A percentile compares a stretch with the other conserved stretches of the same genome.
phyloP scores from a whole-genome alignment of 2,888 invertebrate species.

The Lottia gigantea region DNA sequence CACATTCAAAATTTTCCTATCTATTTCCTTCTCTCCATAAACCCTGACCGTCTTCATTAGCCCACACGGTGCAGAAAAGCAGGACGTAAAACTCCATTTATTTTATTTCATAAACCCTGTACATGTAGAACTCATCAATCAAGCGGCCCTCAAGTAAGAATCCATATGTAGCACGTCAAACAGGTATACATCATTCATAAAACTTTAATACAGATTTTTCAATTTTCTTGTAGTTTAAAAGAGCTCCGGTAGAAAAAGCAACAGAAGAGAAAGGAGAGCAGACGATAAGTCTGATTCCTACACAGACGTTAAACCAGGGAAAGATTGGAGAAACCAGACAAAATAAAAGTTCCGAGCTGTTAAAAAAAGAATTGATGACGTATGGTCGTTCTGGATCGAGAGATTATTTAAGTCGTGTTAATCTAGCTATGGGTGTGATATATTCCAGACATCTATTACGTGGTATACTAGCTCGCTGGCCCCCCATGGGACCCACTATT shows the following conservation, averaged over 20 bases:
- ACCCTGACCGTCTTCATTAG: too few species aligned
- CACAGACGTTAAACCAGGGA: slow-evolving; percentile 53
- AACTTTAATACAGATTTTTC: neutral
- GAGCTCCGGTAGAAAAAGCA: slow-evolving; percentile 37
- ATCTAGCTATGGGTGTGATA: slow-evolving; percentile 61
- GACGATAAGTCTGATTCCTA: slow-evolving; percentile 55
- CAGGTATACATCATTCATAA: too few species aligned
- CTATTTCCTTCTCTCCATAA: too few species aligned
- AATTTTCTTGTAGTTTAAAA: neutral
- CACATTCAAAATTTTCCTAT: too few species aligned
- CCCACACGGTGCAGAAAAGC: too few species aligned
- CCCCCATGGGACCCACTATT: slow-evolving; percentile 55
- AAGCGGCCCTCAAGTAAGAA: too few species aligned
- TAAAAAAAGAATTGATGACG: slow-evolving; percentile 61
- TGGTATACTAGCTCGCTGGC: slow-evolving; percentile 64
- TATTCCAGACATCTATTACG: slow-evolving; percentile 62
- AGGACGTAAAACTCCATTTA: too few species aligned
- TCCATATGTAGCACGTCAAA: too few species aligned
- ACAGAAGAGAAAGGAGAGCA: slow-evolving; percentile 54
- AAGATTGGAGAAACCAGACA: slow-evolving; percentile 56
- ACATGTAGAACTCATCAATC: too few species aligned
- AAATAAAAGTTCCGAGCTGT: slow-evolving; percentile 56
- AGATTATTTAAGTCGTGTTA: slow-evolving; percentile 57
- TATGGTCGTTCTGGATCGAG: slow-evolving; percentile 54
- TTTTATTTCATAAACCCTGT: too few species aligned